Evolutionary conservation across 1,140 invertebrate genomes (phyloP).

Genomic region (Hypothenemus hampei): DNA sequence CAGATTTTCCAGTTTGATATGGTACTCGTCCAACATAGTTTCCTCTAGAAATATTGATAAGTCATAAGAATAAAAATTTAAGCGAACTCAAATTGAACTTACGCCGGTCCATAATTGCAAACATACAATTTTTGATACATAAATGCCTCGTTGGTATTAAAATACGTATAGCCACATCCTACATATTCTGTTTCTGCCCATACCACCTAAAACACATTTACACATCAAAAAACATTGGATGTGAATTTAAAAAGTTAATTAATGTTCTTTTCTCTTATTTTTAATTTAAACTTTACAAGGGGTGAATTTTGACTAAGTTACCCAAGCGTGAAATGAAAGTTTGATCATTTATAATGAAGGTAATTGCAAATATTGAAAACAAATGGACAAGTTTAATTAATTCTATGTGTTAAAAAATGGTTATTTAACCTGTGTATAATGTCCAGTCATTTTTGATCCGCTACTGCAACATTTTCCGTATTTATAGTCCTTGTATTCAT

Average conservation of each 20-base stretch:
- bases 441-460: constrained; percentile 12
- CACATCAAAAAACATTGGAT: too few relatives aligned
- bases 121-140: constrained; percentile 30
- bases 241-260: too few relatives aligned
- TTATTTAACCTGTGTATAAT: constrained; percentile 29
- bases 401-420: not conserved
- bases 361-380: too few relatives aligned
- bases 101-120: constrained; percentile 37
- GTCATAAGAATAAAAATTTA: not conserved
- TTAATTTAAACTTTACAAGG: too few relatives aligned
- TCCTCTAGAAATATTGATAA: constrained; percentile 23
- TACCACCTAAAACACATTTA: constrained; percentile 30
- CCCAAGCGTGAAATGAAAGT: too few relatives aligned
- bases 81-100: constrained; percentile 12
- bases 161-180: constrained; percentile 32
- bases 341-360: too few relatives aligned
- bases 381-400: too few relatives aligned
- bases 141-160: constrained; percentile 6
- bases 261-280: too few relatives aligned
- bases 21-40: constrained; percentile 19
- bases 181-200: constrained; percentile 32
- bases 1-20: constrained; percentile 16
- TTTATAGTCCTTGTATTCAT: constrained; percentile 14
- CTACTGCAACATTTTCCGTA: constrained; percentile 4
- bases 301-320: too few relatives aligned